Evolutionary conservation across 2,797 vertebrate species (phyloP), one percentile per base, ranked within the genome.

Genomic region (Myotis findleyi): DNA sequence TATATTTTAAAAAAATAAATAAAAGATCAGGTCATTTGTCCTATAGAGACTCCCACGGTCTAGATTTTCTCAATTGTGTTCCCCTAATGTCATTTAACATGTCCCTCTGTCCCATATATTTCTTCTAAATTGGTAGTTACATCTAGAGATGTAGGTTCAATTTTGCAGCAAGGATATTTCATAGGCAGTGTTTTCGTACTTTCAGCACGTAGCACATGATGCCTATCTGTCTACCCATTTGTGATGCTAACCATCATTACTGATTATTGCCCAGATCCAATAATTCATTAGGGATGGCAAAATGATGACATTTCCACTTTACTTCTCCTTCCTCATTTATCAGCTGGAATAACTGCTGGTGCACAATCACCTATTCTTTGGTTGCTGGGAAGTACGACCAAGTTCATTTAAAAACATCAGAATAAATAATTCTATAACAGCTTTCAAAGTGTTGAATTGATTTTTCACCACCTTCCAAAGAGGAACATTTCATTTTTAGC

Each of bases 51-150:
- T 69, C 44, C 41, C 57, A 84, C 8, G 13, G 47, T 77, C 62
- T 89, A 79, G 44, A 73, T 66, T 92, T 94, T 95, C 53, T 59
- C 75, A 10, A 25, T 69, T 87, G 16, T 38, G 53, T 87, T 92
- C 36, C 17, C 18, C 68, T 80, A 47, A 55, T 76, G 6, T 64
- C 81, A 57, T 68, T 75, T 83, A 92, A 47, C 36, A 71, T 84
- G 38, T 81, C 53, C 33, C 55, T 38, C 72, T 66, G 6, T 72
- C 55, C 16, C 1, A 0, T 82, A 27, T 85, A 72, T 81, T 87
- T 87, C 92, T 91, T 88, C 51, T 71, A 71, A 91, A 80, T 51
- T 44, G 44, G 76, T 71, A 83, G 27, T 47, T 90, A 71, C 38
- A 81, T 55, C 66, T 76, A 27, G 36, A 71, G 55, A 51, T n/a